Conservation (phyloP, 2,888 invertebrate species). For the Piscicola geometra region DNA sequence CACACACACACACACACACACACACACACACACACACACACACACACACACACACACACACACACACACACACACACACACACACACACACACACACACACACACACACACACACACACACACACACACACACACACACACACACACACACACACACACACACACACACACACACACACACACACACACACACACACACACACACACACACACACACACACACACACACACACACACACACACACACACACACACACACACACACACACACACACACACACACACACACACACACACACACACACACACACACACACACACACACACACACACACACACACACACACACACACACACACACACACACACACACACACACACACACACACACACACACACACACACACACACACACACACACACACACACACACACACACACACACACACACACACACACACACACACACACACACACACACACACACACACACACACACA, state of each 20-base stretch:
- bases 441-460: conserved; percentile 29
- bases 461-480: conserved; percentile 15
- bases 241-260: conserved; percentile 7
- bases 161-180: conserved; percentile 26
- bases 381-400: conserved; percentile 27
- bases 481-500: conserved; percentile 15
- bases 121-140: conserved; percentile 35
- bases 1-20: conserved; percentile 27
- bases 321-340: conserved; percentile 30
- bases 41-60: background rate
- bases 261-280: background rate
- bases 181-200: conserved; percentile 11
- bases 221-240: conserved; percentile 26
- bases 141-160: conserved; percentile 37
- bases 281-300: conserved; percentile 35
- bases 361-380: conserved; percentile 25
- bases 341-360: conserved; percentile 5
- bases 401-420: conserved; percentile 15
- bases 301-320: conserved; percentile 37
- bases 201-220: conserved; percentile 24
- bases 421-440: conserved; percentile 20
- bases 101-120: conserved; percentile 7
- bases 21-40: conserved; percentile 16
- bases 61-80: conserved; percentile 11
- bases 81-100: background rate